Percentiles rank a stretch among this genome's conserved stretches.
Conservation (phyloP, 2,888 invertebrate genomes). For the Gasteruption jaculator region DNA sequence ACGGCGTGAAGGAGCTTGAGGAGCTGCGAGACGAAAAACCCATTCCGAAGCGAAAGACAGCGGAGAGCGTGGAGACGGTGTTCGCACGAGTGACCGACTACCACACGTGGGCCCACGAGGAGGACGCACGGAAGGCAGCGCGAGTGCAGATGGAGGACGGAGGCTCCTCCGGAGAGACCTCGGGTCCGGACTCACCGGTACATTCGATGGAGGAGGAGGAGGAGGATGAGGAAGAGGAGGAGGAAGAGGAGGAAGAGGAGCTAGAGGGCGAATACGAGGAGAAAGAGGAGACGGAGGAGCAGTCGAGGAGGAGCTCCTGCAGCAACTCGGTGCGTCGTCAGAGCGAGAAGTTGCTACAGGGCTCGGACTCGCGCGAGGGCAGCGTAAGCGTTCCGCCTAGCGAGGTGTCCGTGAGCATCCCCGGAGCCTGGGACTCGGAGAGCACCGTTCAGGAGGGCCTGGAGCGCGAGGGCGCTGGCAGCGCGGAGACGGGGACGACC, state of each 20-base stretch:
- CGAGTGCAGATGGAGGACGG: conserved; percentile 49
- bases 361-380: conserved; percentile 49
- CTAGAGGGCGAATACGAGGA: conserved; percentile 58
- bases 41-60: conserved; percentile 42
- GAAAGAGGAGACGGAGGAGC: conserved; percentile 49
- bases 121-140: conserved; percentile 43
- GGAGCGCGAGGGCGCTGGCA: conserved; percentile 41
- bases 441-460: conserved; percentile 45
- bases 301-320: conserved; percentile 45
- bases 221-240: conserved; percentile 54
- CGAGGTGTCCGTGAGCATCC: conserved; percentile 48
- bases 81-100: conserved; percentile 56
- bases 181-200: conserved; percentile 80
- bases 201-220: conserved; percentile 74
- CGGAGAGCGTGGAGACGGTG: conserved; percentile 45
- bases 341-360: conserved; percentile 41
- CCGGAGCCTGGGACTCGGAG: conserved; percentile 50
- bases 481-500: conserved; percentile 41
- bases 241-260: conserved; percentile 51
- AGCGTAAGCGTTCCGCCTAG: conserved; percentile 50
- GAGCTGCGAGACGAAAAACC: conserved; percentile 39
- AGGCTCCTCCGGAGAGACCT: conserved; percentile 79
- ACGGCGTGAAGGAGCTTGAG: conserved; percentile 34
- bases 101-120: conserved; percentile 50
- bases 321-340: conserved; percentile 50